Conservation (phyloP, 2,113 vertebrate species). For the Gracilinanus agilis region DNA sequence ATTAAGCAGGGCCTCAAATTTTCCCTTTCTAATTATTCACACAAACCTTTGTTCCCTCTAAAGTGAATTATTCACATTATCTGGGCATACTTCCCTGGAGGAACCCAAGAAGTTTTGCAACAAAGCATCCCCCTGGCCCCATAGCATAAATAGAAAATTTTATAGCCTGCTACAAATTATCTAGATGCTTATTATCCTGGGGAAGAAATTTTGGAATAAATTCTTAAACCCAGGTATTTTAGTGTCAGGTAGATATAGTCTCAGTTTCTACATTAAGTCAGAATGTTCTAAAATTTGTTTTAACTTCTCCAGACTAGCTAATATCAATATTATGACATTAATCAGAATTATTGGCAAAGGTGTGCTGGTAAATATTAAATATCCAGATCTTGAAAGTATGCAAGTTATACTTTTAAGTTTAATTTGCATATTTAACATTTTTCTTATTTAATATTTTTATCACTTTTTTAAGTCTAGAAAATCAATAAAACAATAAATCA, state of each 20-base stretch:
- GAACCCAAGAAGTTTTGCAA: not conserved
- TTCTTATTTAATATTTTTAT: no score
- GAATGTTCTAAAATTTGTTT: not conserved
- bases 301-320: not conserved
- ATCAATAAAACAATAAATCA: not conserved
- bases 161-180: not conserved
- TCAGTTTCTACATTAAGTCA: not conserved
- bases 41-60: not conserved
- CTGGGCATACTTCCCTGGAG: not conserved
- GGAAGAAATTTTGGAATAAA: not conserved
- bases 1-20: not conserved
- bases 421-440: not conserved
- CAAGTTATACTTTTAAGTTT: not conserved
- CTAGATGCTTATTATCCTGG: not conserved
- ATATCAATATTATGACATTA: not conserved
- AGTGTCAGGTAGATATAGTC: not conserved
- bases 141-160: not conserved
- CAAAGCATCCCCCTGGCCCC: not conserved
- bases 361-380: not conserved
- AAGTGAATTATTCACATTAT: not conserved
- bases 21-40: not conserved
- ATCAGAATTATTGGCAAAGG: not conserved
- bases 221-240: not conserved
- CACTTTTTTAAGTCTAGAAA: not conserved
- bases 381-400: not conserved